Evolutionary conservation across 2,113 vertebrate species (phyloP).

Genomic region (Mixornis gularis): DNA sequence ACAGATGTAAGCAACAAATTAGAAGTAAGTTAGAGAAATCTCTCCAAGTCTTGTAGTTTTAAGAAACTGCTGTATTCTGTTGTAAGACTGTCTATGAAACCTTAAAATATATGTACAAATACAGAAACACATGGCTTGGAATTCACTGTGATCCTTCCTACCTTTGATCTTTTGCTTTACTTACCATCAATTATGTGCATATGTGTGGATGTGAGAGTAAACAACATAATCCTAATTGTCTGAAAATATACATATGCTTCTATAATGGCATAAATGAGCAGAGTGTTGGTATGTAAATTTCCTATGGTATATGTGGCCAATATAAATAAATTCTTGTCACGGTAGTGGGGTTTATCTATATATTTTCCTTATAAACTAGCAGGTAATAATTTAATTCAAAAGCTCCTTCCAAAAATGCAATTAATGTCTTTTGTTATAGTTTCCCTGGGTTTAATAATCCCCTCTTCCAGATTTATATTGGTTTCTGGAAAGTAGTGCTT

Average conservation of each 20-base stretch:
- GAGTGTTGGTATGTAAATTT: conserved; percentile 42
- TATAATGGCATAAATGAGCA: conserved; percentile 9
- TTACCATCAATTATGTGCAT: conserved; percentile 7
- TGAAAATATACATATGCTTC: neutral
- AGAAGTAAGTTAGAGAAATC: neutral
- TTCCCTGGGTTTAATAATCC: conserved; percentile 64
- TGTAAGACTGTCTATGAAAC: neutral
- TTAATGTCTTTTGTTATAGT: conserved; percentile 65
- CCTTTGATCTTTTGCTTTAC: conserved; percentile 35
- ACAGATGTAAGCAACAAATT: neutral
- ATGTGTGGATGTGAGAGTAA: conserved; percentile 30
- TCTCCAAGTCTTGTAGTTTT: neutral
- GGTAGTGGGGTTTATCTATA: conserved; percentile 49
- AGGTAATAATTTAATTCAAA: conserved; percentile 66
- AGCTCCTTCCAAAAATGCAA: conserved; percentile 56
- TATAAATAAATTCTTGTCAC: conserved; percentile 53
- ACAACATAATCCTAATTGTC: conserved; percentile 26
- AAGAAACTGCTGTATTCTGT: neutral
- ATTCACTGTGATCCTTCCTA: neutral
- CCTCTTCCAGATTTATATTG: conserved; percentile 64
- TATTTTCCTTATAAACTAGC: conserved; percentile 54
- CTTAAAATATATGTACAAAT: neutral
- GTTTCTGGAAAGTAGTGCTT: conserved; percentile 64
- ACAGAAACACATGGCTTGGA: neutral
- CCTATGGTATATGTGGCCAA: conserved; percentile 21